These are phyloP conservation scores for Spilosoma lubricipeda DNA, from an alignment of 2,888 invertebrate species.

Conservation along the genomic window DNA sequence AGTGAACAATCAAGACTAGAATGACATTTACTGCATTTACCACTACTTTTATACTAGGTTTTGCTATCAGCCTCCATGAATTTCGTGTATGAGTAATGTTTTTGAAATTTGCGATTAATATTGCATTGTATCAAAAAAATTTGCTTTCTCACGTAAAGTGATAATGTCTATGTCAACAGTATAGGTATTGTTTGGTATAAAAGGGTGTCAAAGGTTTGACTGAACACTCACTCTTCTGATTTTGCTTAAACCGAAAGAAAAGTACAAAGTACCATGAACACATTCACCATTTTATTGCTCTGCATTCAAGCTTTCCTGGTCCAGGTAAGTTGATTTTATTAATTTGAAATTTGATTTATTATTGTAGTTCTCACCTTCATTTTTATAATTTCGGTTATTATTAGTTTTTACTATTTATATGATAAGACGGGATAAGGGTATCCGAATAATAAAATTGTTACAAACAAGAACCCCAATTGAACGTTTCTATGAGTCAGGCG, in stretches of 20 bases:
- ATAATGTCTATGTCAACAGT: not conserved
- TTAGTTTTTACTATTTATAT: no score
- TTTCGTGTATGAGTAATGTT: not conserved
- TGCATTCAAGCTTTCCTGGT: conserved; percentile 44
- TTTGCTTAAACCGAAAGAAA: conserved; percentile 9
- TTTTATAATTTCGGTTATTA: no score
- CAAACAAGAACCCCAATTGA: no score
- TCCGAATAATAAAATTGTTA: no score
- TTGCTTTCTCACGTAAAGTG: not conserved
- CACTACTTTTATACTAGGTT: not conserved
- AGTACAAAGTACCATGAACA: conserved; percentile 28
- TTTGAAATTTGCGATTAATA: conserved; percentile 8
- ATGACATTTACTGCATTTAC: no score
- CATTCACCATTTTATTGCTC: conserved; percentile 34
- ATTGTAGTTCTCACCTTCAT: not conserved
- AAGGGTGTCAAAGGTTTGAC: not conserved
- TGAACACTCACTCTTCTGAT: conserved; percentile 12
- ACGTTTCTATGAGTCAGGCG: no score
- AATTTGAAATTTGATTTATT: no score
- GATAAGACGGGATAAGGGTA: no score
- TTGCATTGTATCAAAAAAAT: not conserved
- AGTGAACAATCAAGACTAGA: not conserved
- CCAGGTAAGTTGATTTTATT: no score
- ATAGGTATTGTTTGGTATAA: not conserved
- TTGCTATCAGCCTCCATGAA: not conserved